Conservation (phyloP, 2,797 vertebrate species). For the Aselliscus stoliczkanus region DNA sequence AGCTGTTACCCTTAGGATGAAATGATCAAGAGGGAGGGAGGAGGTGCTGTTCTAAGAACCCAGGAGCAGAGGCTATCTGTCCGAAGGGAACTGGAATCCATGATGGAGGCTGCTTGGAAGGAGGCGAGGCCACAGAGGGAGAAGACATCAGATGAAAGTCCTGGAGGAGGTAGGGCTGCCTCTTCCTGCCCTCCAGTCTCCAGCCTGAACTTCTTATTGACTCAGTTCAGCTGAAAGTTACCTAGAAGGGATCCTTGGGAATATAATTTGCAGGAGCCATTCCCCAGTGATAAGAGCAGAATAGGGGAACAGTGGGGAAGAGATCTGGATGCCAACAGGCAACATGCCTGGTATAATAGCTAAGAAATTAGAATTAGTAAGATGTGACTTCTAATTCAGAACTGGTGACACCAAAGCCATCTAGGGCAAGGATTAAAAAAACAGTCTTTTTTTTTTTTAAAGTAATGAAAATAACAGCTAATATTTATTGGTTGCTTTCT, state of each 20-base stretch:
- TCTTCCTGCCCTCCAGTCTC: background rate
- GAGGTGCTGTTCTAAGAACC: background rate
- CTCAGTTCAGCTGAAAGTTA: background rate
- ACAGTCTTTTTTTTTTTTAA: no score
- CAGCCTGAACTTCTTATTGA: background rate
- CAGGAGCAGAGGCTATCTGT: background rate
- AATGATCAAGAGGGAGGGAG: background rate
- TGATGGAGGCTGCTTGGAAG: background rate
- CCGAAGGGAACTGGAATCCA: background rate
- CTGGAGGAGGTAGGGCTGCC: background rate
- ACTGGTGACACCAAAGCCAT: background rate
- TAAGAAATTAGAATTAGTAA: background rate
- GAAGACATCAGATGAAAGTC: background rate
- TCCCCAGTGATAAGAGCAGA: background rate
- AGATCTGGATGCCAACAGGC: background rate
- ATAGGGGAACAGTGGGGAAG: background rate
- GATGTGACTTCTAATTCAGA: background rate
- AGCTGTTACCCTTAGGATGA: background rate
- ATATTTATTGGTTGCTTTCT: background rate
- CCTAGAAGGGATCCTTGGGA: background rate
- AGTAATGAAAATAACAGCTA: background rate
- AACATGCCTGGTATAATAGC: background rate
- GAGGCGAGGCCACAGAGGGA: background rate
- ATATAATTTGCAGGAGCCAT: background rate
- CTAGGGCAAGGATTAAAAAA: background rate